These are phyloP conservation scores for Xenus cinereus DNA, from an alignment of 2,113 vertebrate genomes.

Conservation along the genomic window DNA sequence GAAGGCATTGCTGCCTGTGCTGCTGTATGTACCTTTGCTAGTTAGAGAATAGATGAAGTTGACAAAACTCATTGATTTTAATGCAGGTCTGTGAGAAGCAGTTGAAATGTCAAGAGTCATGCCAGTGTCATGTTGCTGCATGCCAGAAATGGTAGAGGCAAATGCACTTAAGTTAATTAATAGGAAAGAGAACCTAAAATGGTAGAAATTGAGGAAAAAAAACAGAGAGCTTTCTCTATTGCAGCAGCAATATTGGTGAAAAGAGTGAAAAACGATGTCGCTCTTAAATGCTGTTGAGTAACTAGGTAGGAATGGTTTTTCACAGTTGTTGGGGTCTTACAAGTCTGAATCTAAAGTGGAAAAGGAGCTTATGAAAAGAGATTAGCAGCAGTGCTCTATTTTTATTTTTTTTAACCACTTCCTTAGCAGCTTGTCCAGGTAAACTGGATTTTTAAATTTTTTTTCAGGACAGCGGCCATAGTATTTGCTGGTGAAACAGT, in stretches of 20 bases:
- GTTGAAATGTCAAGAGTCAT: conserved; percentile 40
- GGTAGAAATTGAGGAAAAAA: background rate
- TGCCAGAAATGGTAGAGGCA: conserved; percentile 32
- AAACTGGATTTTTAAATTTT: background rate
- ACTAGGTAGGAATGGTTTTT: background rate
- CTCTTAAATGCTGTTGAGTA: background rate
- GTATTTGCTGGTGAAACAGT: background rate
- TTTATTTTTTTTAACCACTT: background rate
- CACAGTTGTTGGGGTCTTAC: background rate
- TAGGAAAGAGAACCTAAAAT: conserved; percentile 11
- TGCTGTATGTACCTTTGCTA: background rate
- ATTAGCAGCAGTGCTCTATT: background rate
- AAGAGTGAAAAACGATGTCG: background rate
- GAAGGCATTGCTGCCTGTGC: background rate
- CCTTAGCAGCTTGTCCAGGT: background rate
- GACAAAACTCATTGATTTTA: conserved; percentile 30
- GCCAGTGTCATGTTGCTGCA: conserved; percentile 36
- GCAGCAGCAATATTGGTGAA: background rate
- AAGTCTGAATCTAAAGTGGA: background rate
- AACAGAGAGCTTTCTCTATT: background rate
- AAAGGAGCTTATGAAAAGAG: background rate
- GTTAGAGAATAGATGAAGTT: conserved; percentile 1
- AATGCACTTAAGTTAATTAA: conserved; percentile 56
- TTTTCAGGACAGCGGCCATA: background rate
- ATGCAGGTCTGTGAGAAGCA: background rate